Base-by-base conservation (phyloP, 2,888 invertebrate species). In the Sphaeridia pumilis region DNA sequence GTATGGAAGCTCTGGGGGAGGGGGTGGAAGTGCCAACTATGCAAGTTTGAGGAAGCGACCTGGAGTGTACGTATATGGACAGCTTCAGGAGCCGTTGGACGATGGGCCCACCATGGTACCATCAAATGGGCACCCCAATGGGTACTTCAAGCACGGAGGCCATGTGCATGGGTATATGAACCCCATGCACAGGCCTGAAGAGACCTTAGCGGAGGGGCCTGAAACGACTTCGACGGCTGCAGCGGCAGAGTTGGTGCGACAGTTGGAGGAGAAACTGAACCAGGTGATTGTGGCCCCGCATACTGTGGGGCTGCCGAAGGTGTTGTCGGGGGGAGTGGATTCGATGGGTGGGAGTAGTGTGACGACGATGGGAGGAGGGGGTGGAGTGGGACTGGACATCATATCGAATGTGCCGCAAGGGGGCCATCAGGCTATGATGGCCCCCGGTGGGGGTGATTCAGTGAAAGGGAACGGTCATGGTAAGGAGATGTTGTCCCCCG, bases 241-340 rank as follows among this genome's bases (percentile, higher is more conserved):
- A 7, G 38, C 35, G 12, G 44, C 36, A 1, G 36, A 25, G 1
- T 25, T 51, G 4, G 51, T 51, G 20, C 20, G 46, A 20, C 45
- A 51, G 27, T 20, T 51, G 1, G 45, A 51, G 28, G 51, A 45
- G 27, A 51, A 51, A 45, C 28, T 51, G n/a, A 50, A 43, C 17
- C 38, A 38, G 17, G 38, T 38, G 4, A 38, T 38, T 17, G 38
- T 5, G 5, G 38, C 10, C 20, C 10, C 17, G 10, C 10, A 14
- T 31, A 31, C 7, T 31, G 10, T 10, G 10, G 10, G 31, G 31
- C 38, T 17, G 4, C 10, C 17, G 17, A n/a, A n/a, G n/a, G n/a
- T n/a, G n/a, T n/a, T n/a, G n/a, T n/a, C n/a, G n/a, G n/a, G n/a
- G n/a, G n/a, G n/a, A n/a, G 38, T 20, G 12, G 5, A 38, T 38